A percentile compares a stretch with the other conserved stretches of the same genome.
phyloP scores from a whole-genome alignment of 1,140 invertebrate genomes.

The Hormaphis cornu region DNA sequence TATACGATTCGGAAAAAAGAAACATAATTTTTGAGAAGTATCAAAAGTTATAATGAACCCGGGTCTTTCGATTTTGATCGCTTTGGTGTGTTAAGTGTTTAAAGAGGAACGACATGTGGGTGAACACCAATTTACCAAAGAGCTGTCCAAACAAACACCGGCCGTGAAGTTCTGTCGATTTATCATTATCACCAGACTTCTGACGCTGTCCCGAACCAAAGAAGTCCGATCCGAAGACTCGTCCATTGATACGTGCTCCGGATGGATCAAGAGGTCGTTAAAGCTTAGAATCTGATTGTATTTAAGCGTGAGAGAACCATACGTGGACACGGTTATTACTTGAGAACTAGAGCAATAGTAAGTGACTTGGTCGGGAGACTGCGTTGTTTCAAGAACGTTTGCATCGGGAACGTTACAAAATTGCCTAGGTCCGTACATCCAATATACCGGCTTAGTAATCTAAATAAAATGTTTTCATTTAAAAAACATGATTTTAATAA shows the following conservation, averaged over 20 bases:
- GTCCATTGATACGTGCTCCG: not conserved
- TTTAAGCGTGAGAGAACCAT: not conserved
- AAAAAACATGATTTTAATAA: not conserved
- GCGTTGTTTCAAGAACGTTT: not conserved
- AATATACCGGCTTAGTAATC: conserved; percentile 2
- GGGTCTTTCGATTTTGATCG: no score
- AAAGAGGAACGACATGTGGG: no score
- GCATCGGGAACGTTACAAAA: not conserved
- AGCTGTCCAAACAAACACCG: not conserved
- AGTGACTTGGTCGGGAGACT: not conserved
- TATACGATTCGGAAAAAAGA: no score
- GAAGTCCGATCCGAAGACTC: not conserved
- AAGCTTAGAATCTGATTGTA: conserved; percentile 4
- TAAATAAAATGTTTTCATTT: not conserved
- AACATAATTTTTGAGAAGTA: no score
- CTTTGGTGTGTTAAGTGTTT: no score
- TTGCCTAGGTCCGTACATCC: not conserved
- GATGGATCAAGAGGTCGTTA: not conserved
- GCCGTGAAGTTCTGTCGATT: not conserved
- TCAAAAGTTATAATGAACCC: no score
- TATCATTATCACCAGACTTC: not conserved
- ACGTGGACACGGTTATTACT: not conserved
- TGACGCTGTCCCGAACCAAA: conserved; percentile 3
- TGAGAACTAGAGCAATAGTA: not conserved
- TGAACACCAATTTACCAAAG: conserved; percentile 18